Percentiles rank a stretch among this genome's conserved stretches.
phyloP scores from a whole-genome alignment of 2,113 vertebrate genomes.

The Malaclemys terrapin region DNA sequence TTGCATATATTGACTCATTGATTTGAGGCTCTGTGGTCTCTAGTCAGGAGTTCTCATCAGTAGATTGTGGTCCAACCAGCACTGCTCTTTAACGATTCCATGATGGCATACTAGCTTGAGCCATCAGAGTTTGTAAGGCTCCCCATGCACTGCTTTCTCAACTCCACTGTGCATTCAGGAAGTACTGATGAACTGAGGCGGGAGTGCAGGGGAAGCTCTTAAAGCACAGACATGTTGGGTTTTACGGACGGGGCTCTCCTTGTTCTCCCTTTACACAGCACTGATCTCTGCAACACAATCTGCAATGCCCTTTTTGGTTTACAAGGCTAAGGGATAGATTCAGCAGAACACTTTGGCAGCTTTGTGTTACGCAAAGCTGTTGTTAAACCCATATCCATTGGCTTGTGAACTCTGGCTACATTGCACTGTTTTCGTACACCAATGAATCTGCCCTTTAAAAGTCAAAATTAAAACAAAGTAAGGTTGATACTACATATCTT shows the following conservation, averaged over 20 bases:
- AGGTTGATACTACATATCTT: not conserved
- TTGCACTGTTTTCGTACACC: no score
- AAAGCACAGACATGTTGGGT: not conserved
- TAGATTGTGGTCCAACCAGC: not conserved
- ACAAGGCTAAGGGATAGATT: not conserved
- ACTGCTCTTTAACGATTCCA: not conserved
- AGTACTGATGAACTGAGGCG: not conserved
- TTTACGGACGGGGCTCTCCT: not conserved
- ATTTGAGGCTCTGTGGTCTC: not conserved
- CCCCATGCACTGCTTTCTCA: not conserved
- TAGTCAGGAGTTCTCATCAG: not conserved
- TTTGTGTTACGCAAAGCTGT: not conserved
- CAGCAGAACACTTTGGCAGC: not conserved
- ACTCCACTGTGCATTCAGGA: not conserved
- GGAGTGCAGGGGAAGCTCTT: not conserved
- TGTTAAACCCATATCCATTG: not conserved
- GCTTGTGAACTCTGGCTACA: not conserved
- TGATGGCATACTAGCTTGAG: not conserved
- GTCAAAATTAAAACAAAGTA: not conserved
- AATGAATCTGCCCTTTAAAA: no score
- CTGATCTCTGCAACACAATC: not conserved
- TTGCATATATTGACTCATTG: not conserved
- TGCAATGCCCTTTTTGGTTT: no score
- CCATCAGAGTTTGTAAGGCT: not conserved
- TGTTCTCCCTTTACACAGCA: not conserved